A percentile compares a stretch with the other conserved stretches of the same genome.
phyloP scores from a whole-genome alignment of 2,888 invertebrate species.

The Agonopterix heracliana region DNA sequence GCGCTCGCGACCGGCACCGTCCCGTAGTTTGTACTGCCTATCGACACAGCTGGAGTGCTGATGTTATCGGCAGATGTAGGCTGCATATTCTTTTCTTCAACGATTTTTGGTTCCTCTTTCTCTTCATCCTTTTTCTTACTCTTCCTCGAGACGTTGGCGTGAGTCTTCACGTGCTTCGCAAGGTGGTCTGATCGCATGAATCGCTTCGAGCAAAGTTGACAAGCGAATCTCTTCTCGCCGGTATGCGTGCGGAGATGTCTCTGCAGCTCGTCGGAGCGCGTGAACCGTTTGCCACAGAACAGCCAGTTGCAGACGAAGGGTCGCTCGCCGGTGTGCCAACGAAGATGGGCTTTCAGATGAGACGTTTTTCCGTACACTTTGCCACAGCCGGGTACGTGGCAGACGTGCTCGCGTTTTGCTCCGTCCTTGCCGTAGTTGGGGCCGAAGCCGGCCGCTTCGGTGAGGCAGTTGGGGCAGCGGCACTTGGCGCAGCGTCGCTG shows the following conservation, averaged over 20 bases:
- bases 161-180: conserved; percentile 94
- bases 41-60: conserved; percentile 19
- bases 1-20: conserved; percentile 41
- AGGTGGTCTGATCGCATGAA: conserved; percentile 96
- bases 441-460: conserved; percentile 85
- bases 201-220: conserved; percentile 90
- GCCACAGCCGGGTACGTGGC: conserved; percentile 91
- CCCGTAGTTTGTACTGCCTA: conserved; percentile 54
- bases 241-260: conserved; percentile 93
- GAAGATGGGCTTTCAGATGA: conserved; percentile 92
- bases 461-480: conserved; percentile 87
- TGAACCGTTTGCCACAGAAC: conserved; percentile 93
- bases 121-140: conserved; percentile 62
- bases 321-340: conserved; percentile 95
- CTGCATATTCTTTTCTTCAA: conserved; percentile 28
- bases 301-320: conserved; percentile 94
- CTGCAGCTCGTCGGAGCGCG: conserved; percentile 93
- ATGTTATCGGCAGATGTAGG: conserved; percentile 5
- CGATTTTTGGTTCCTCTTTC: conserved; percentile 48
- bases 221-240: conserved; percentile 91
- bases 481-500: conserved; percentile 85
- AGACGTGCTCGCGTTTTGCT: conserved; percentile 88
- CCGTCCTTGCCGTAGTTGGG: conserved; percentile 83
- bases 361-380: conserved; percentile 96
- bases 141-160: conserved; percentile 79